Evolutionary conservation across 2,113 vertebrate species (phyloP), one percentile per base, ranked within the genome.

Genomic region (Orycteropus afer): DNA sequence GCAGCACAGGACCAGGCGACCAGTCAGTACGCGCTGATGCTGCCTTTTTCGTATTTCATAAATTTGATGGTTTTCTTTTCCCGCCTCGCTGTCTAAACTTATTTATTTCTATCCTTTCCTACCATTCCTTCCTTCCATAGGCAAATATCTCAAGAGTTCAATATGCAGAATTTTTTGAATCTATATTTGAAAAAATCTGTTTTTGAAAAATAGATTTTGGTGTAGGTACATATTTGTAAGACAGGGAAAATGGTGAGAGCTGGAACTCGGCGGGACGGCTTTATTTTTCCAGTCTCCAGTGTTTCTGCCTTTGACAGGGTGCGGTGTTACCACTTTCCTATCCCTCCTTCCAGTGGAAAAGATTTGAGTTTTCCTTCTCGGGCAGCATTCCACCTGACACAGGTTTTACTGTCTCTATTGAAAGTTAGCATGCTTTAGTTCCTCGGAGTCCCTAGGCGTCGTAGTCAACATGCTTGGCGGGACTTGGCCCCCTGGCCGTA

Each of bases 21-120:
- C 20, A 6, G 37, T 47, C 87, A 5, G 9, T 1, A 1, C 0
- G 14, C 34, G 14, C 34, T 9, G 82, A 22, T 71, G 25, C 27
- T 8, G 14, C 34, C 2, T 2, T 6, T 22, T 1, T 13, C 55
- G 15, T 0, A 1, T 18, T 1, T 12, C 59, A 25, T 0, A 1
- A 40, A 22, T 2, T 1, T 29, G 53, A 61, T 34, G 42, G 32
- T 77, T 86, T 65, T 67, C 40, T 71, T 27, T 27, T 22, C 37
- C 37, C 0, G 32, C 17, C 12, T 29, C 5, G 45, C 20, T 37
- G 7, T 32, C 71, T 57, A 20, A 59, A 27, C 20, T 10, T 13
- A 2, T 15, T 20, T 7, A 20, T 83, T 49, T 65, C 34, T n/a
- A 3, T 3, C 55, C 45, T 14, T 29, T 73, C 47, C 7, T 65